Evolutionary conservation across 2,888 invertebrate species (phyloP).

Genomic region (Archaeoteleia sp.): DNA sequence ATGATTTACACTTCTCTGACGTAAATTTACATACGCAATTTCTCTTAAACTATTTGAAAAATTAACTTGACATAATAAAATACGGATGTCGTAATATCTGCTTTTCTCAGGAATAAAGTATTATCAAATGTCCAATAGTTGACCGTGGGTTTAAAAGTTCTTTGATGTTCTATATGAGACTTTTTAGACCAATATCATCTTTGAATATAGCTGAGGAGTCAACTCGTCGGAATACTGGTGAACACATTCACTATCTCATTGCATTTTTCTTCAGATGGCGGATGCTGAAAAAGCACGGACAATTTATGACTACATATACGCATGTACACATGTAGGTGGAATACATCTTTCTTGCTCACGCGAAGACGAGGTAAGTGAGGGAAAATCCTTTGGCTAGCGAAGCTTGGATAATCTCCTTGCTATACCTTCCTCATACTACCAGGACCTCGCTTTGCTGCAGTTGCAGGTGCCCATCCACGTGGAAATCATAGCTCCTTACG

Average conservation of each 20-base stretch:
- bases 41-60: no score
- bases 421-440: conserved; percentile 55
- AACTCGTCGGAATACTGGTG: conserved; percentile 17
- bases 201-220: conserved; percentile 20
- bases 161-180: conserved; percentile 29
- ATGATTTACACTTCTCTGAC: no score
- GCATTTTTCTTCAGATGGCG: conserved; percentile 14
- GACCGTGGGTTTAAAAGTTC: conserved; percentile 15
- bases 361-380: conserved; percentile 51
- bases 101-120: conserved; percentile 4
- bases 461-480: conserved; percentile 67
- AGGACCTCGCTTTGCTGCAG: conserved; percentile 63
- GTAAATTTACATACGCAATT: no score
- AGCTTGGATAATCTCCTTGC: conserved; percentile 71
- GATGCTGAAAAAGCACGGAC: conserved; percentile 36
- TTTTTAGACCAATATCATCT: conserved; percentile 20
- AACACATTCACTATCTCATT: conserved; percentile 16
- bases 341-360: conserved; percentile 46
- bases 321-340: conserved; percentile 30
- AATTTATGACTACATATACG: conserved; percentile 59
- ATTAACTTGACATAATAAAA: no score
- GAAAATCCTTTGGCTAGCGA: conserved; percentile 72
- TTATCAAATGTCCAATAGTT: conserved; percentile 16
- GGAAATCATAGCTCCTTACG: conserved; percentile 70
- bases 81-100: conserved; percentile 14